These are phyloP conservation scores for Eremobia ochroleuca DNA, from an alignment of 2,888 invertebrate species.

Conservation along the genomic window DNA sequence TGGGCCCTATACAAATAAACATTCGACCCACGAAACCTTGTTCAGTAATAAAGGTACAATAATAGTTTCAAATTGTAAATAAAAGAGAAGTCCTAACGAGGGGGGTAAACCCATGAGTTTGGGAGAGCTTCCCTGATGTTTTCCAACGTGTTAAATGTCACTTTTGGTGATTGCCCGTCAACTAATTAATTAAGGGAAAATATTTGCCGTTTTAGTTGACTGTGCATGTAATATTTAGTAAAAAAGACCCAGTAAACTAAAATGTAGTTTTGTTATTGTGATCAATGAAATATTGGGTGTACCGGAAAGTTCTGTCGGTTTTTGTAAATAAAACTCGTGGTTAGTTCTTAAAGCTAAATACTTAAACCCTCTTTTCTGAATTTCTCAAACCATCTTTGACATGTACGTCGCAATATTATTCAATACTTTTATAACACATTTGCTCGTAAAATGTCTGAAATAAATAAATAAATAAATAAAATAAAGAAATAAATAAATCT, in stretches of 20 bases:
- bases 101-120: conserved; percentile 79
- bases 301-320: too few relatives aligned
- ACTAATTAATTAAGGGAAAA: conserved; percentile 28
- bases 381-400: too few relatives aligned
- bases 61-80: conserved; percentile 17
- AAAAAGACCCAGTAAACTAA: not conserved
- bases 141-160: conserved; percentile 23
- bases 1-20: conserved; percentile 1
- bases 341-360: too few relatives aligned
- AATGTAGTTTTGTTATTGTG: not conserved
- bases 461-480: too few relatives aligned
- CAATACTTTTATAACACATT: too few relatives aligned
- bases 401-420: too few relatives aligned
- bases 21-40: not conserved
- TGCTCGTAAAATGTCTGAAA: too few relatives aligned
- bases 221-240: not conserved
- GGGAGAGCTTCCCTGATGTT: conserved; percentile 62
- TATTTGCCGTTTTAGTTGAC: not conserved
- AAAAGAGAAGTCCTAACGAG: conserved; percentile 16
- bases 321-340: too few relatives aligned
- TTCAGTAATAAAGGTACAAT: conserved; percentile 3
- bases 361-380: too few relatives aligned
- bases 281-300: not conserved
- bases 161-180: conserved; percentile 14
- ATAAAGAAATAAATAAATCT: too few relatives aligned